Evolutionary conservation across 2,797 vertebrate genomes (phyloP).

Genomic region (Enteromius unitaeniatus): DNA sequence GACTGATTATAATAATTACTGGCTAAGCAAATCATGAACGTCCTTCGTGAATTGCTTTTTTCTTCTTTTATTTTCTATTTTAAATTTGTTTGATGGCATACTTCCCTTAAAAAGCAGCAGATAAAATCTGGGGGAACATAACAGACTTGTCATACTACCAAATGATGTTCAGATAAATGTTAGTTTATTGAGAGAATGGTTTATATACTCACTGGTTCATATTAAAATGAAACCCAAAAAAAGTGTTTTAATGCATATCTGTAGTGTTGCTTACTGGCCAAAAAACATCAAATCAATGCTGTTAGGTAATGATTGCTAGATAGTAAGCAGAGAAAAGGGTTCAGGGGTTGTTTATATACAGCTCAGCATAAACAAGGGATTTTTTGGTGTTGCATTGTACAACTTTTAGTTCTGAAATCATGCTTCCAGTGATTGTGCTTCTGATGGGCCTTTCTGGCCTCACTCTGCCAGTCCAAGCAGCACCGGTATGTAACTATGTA

Average conservation of each 20-base stretch:
- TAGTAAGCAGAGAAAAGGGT: not conserved
- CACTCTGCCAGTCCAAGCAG: constrained; percentile 18
- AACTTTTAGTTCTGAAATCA: constrained; percentile 28
- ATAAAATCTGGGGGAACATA: not conserved
- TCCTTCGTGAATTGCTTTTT: not conserved
- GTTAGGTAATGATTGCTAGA: constrained; percentile 63
- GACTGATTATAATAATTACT: not conserved
- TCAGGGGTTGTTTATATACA: not conserved
- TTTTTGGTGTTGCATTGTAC: constrained; percentile 7
- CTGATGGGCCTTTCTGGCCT: constrained; percentile 42
- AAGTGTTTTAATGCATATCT: not conserved
- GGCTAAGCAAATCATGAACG: not conserved
- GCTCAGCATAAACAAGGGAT: not conserved
- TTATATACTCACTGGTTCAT: too few species aligned
- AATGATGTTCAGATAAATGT: too few species aligned
- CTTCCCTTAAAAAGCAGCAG: not conserved
- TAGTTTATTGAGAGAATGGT: not conserved
- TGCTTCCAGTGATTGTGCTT: constrained; percentile 52
- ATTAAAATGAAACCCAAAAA: not conserved
- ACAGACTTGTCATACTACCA: too few species aligned
- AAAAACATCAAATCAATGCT: constrained; percentile 58
- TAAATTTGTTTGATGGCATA: not conserved
- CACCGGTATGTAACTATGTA: constrained; percentile 34
- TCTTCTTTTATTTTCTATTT: not conserved
- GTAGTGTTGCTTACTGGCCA: not conserved